Evolutionary conservation across 1,140 invertebrate species (phyloP).

Genomic region (Temnothorax longispinosus): DNA sequence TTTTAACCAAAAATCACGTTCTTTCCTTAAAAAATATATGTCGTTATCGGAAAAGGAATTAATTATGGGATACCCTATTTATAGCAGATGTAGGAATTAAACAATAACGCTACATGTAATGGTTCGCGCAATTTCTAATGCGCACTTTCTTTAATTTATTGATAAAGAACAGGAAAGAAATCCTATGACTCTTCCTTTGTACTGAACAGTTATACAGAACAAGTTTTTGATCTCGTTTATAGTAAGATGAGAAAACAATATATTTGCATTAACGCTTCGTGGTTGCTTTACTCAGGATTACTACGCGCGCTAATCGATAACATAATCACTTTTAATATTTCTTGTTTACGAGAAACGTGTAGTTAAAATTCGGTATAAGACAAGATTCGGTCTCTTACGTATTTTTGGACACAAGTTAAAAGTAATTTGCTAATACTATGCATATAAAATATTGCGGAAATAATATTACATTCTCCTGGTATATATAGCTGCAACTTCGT

Average conservation of each 20-base stretch:
- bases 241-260: conserved; percentile 35
- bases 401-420: conserved; percentile 35
- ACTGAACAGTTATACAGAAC: conserved; percentile 47
- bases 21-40: background rate
- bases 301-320: conserved; percentile 28
- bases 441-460: conserved; percentile 12
- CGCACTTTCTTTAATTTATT: conserved; percentile 50
- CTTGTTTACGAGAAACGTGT: conserved; percentile 9
- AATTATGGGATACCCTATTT: background rate
- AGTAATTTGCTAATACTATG: conserved; percentile 34
- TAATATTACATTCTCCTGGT: conserved; percentile 9
- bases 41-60: background rate
- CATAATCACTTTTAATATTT: conserved; percentile 27
- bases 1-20: background rate
- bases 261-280: conserved; percentile 13
- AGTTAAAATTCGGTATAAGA: conserved; percentile 17
- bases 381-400: conserved; percentile 17
- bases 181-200: conserved; percentile 45
- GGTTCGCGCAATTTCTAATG: conserved; percentile 42
- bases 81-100: background rate
- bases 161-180: conserved; percentile 48
- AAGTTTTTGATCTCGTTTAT: conserved; percentile 47
- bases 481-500: conserved; percentile 18
- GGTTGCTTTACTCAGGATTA: background rate
- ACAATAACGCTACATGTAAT: conserved; percentile 15